Base-by-base conservation (phyloP, 2,113 vertebrate genomes). In the Ictalurus punctatus region DNA sequence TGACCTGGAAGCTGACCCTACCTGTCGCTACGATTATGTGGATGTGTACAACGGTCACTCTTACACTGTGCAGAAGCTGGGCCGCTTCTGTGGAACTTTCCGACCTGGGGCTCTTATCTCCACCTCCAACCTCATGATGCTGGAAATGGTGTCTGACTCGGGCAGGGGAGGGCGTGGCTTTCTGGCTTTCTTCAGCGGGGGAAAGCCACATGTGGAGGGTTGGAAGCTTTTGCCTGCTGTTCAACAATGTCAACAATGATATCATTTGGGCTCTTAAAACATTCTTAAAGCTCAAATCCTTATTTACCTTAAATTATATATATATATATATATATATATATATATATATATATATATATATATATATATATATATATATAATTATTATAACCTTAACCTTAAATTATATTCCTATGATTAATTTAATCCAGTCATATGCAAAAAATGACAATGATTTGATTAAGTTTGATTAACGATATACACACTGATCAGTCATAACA, bases 1-100 rank as follows among this genome's bases (percentile, higher is more conserved):
- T 2, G 97, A 98, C 94, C 87, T 98, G 93, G 97, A 98, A 92
- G 94, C 96, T 0, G 97, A 97, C 92, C 95, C 97, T 27, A 93
- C 93, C 84, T 98, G 97, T 86, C 97, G 97, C 54, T 98, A 97
- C 0, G 97, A 98, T 92, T 96, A 96, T 80, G 94, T 98, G 92
- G 97, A 97, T 4, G 93, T 98, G 63, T 98, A 96, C 92, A 97
- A 96, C 0, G 97, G 97, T 6, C 95, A 96, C 92, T 84, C 95
- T 0, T 93, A 93, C 67, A 90, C 94, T 0, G 95, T 95, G 52
- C 97, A 97, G 93, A 95, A 96, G 76, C 94, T 98, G 71, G 97
- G 97, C 0, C 96, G 96, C 1, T 97, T 97, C 93, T 98, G 97
- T 0, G 97, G 97, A 40, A 98, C 97, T 0, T 98, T 98, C 93